Base-by-base conservation (phyloP, 92 coral and sea anemone species). In the Heteractis magnifica region DNA sequence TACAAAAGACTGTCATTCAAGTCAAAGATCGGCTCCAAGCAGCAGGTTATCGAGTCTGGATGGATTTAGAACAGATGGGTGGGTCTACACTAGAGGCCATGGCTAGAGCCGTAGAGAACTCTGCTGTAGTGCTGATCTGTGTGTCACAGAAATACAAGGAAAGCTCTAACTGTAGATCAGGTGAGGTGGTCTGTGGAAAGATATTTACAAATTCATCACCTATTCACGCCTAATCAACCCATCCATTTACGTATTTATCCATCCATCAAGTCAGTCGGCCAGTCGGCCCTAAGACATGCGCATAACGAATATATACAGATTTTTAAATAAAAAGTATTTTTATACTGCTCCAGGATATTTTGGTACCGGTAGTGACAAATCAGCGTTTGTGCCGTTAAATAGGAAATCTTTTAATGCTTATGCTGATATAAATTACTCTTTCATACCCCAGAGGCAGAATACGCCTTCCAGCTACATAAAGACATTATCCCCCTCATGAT, bases 401-500 rank as follows among this genome's bases (percentile, higher is more conserved):
- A 55, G 1, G 1, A 1, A 55, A 55, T 8, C 10, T 1, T 55
- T 1, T 55, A 55, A 1, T n/a, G n/a, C n/a, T n/a, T 7, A 55
- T 55, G 34, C 34, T 26, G 34, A 26, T 26, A 26, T 26, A 0
- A 26, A 26, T 26, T 26, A 26, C 34, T 26, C 34, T 26, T 26
- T 26, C 34, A 26, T 26, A 26, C 0, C 34, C 48, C 65, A 79
- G 91, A 88, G 80, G 91, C 91, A 18, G 91, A 88, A 16, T 88
- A 88, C 26, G 91, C 91, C n/a, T 83, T 81, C 65, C 90, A 91
- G 85, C 75, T 86, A 82, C 80, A 87, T 21, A 91, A 91, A 74
- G 81, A 88, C 85, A 86, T 91, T 71, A 76, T 91, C 52, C 92
- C 94, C 12, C 18, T 91, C 55, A 83, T 89, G 92, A 77, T 89